phyloP scores from a whole-genome alignment of 1,140 invertebrate genomes.

The Polypedilum pembai region DNA sequence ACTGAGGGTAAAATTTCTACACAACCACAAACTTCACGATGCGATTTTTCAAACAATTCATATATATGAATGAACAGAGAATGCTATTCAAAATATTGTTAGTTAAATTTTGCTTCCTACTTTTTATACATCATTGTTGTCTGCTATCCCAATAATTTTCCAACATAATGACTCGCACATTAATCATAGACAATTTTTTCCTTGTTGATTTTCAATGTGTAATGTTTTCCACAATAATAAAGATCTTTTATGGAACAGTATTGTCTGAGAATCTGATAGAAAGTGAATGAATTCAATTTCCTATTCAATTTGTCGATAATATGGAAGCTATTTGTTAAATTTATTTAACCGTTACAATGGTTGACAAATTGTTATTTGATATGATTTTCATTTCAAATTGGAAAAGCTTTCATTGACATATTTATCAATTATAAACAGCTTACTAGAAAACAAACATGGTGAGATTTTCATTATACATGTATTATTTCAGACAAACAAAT shows the following conservation, averaged over 20 bases:
- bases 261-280: not conserved
- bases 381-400: too few species aligned
- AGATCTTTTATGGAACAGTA: too few species aligned
- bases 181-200: not conserved
- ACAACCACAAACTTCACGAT: not conserved
- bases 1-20: not conserved
- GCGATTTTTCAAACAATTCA: not conserved
- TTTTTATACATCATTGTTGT: not conserved
- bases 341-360: too few species aligned
- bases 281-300: not conserved
- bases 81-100: not conserved
- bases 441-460: too few species aligned
- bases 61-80: not conserved
- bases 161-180: not conserved
- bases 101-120: not conserved
- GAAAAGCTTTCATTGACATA: too few species aligned
- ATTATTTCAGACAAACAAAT: too few species aligned
- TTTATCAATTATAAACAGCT: too few species aligned
- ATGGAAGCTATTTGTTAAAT: not conserved
- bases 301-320: constrained; percentile 18
- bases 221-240: not conserved
- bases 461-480: too few species aligned
- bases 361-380: too few species aligned
- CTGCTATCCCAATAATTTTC: not conserved
- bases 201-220: not conserved